These are phyloP conservation scores for Alexandromys oeconomus DNA, from an alignment of 2,797 vertebrate genomes.

Conservation along the genomic window DNA sequence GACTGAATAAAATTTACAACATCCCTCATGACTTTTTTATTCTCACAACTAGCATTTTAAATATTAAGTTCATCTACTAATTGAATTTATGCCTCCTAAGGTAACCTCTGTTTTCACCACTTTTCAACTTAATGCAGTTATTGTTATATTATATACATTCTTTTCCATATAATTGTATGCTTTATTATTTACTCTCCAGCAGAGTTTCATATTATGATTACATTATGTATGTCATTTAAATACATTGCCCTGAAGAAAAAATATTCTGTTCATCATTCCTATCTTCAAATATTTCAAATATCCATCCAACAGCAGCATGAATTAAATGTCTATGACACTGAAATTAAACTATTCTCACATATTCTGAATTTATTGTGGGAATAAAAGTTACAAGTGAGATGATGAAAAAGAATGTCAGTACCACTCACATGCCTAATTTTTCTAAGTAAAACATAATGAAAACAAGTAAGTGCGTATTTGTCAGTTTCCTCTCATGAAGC, in stretches of 20 bases:
- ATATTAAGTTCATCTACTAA: constrained; percentile 15
- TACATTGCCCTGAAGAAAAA: not conserved
- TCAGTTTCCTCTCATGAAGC: not conserved
- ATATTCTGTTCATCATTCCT: not conserved
- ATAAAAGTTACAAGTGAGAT: not conserved
- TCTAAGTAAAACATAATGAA: constrained; percentile 20
- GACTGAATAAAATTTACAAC: constrained; percentile 36
- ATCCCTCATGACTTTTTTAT: not conserved
- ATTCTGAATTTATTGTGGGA: constrained; percentile 42
- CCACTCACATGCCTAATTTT: not conserved
- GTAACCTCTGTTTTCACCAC: not conserved
- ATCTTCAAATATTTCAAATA: not conserved
- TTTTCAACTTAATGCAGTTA: constrained; percentile 10
- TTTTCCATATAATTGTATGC: not conserved
- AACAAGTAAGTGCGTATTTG: constrained; percentile 35
- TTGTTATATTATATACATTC: constrained; percentile 5
- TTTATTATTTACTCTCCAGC: not conserved
- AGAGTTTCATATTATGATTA: constrained; percentile 3
- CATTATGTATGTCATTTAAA: constrained; percentile 10
- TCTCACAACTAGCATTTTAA: constrained; percentile 38
- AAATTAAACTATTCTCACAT: constrained; percentile 22
- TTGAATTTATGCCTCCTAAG: not conserved
- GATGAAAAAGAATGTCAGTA: not conserved
- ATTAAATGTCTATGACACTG: not conserved
- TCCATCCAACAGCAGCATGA: not conserved